phyloP scores from a whole-genome alignment of 2,113 vertebrate genomes.

The Piaya cayana region DNA sequence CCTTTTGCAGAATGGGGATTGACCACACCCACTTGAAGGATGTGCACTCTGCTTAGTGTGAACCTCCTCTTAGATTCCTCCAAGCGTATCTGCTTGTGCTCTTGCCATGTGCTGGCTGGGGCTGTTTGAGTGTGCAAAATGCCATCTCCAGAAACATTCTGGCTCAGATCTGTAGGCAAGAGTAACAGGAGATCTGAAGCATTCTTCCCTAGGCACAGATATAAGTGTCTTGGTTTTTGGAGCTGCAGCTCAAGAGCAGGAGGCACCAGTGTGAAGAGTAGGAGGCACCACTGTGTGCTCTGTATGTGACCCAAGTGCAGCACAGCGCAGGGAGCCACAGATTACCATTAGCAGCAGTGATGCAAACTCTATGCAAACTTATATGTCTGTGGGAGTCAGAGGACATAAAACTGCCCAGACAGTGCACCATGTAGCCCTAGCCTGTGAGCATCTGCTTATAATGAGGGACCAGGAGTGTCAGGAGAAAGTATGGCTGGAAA shows the following conservation, averaged over 20 bases:
- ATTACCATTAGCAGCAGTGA: neutral
- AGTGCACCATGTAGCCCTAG: accelerated
- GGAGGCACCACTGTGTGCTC: neutral
- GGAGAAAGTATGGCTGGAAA: neutral
- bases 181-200: neutral
- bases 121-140: neutral
- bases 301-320: accelerated
- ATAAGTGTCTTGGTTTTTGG: neutral
- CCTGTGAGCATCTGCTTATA: neutral
- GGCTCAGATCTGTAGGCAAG: neutral
- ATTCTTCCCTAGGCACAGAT: neutral
- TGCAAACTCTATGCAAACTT: neutral
- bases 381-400: neutral
- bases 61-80: neutral
- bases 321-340: neutral
- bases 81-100: neutral
- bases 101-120: neutral
- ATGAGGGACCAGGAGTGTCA: neutral
- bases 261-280: neutral
- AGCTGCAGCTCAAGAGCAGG: neutral
- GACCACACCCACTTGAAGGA: neutral
- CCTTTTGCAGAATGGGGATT: neutral
- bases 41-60: accelerated
- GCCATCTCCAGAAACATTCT: neutral
- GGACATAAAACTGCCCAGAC: neutral